Conservation (phyloP, 2,113 vertebrate species). For the Podocnemis expansa region DNA sequence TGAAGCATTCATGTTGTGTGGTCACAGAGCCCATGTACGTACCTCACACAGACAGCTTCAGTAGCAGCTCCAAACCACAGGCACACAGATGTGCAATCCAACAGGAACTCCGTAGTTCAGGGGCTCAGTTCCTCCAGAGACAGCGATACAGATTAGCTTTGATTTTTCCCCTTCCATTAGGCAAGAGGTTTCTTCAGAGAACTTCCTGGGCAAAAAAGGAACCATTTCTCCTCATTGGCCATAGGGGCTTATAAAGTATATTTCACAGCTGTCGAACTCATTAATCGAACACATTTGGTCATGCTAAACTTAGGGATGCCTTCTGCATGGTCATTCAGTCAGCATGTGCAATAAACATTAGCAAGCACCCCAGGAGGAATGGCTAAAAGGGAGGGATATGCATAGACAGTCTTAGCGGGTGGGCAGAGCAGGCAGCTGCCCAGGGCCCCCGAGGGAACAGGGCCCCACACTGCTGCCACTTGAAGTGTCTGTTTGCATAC, state of each 20-base stretch:
- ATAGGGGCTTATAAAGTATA: neutral
- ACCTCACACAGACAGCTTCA: neutral
- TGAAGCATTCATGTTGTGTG: neutral
- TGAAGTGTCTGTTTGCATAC: too few species aligned
- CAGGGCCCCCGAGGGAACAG: too few species aligned
- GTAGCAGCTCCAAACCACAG: neutral
- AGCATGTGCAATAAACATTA: neutral
- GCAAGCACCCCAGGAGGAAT: neutral
- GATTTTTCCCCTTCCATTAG: neutral
- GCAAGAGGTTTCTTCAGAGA: neutral
- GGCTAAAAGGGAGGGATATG: too few species aligned
- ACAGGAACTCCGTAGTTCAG: neutral
- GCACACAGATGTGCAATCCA: neutral
- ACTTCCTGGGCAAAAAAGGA: neutral
- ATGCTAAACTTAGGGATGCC: neutral
- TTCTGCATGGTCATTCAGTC: neutral
- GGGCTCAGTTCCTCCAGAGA: neutral
- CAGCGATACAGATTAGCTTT: neutral
- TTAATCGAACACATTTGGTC: neutral
- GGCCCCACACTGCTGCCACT: too few species aligned
- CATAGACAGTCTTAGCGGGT: too few species aligned
- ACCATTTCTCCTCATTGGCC: neutral
- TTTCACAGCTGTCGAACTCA: neutral
- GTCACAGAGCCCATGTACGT: neutral
- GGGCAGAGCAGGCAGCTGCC: too few species aligned